Percentiles rank a stretch among this genome's conserved stretches.
These are phyloP conservation scores for Halesus radiatus DNA, from an alignment of 1,140 invertebrate genomes.

Conservation along the genomic window DNA sequence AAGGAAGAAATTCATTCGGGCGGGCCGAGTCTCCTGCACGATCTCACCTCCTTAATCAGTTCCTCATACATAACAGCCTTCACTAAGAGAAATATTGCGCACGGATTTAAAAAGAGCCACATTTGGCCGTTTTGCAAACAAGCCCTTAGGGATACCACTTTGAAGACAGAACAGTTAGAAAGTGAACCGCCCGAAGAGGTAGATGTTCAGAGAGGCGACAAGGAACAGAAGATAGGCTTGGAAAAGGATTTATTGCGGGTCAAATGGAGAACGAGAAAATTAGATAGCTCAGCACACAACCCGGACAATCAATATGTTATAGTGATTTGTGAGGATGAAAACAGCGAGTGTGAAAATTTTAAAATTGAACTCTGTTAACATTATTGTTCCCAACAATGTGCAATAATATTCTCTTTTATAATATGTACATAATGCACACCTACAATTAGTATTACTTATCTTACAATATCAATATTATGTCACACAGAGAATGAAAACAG, in stretches of 20 bases:
- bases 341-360: too few species aligned
- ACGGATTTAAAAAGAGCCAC: constrained; percentile 2
- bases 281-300: too few species aligned
- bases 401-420: too few species aligned
- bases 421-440: too few species aligned
- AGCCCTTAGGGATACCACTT: not conserved
- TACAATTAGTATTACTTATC: too few species aligned
- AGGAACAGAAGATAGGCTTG: not conserved
- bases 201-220: not conserved
- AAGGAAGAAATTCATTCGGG: not conserved
- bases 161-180: not conserved
- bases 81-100: not conserved
- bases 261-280: too few species aligned
- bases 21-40: not conserved
- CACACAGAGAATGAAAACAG: too few species aligned
- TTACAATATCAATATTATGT: too few species aligned
- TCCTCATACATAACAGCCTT: not conserved
- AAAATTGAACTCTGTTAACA: too few species aligned
- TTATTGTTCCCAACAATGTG: too few species aligned
- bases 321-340: too few species aligned
- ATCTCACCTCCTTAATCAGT: constrained; percentile 7
- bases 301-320: too few species aligned
- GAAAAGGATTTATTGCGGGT: not conserved
- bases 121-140: constrained; percentile 13
- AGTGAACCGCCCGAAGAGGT: not conserved